Base-by-base conservation (phyloP, 2,888 invertebrate genomes). In the Caenorhabditis auriculariae region DNA sequence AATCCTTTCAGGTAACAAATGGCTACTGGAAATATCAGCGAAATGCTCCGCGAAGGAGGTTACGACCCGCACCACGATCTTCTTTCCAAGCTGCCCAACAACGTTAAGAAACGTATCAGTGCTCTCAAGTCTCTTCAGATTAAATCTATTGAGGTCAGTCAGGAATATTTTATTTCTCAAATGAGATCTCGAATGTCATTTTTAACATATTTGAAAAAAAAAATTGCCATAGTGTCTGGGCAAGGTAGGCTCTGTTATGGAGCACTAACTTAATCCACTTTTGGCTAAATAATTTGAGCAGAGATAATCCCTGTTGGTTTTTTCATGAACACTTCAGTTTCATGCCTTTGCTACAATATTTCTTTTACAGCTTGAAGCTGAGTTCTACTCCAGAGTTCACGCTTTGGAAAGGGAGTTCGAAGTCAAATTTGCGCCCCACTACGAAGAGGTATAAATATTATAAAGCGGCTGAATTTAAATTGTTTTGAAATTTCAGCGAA, bases 331-430 rank as follows among this genome's bases (percentile, higher is more conserved):
- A n/a, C n/a, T n/a, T n/a, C 29, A 54, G 61, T 57, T 61, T 61
- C 61, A 61, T 61, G 61, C 56, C 61, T 57, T 57, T 54, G 54
- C 53, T 26, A 7, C 17, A 37, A 19, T 47, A 54, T 2, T 19
- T 38, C 32, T 24, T 7, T 39, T 90, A 5, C 88, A 91, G 78
- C 87, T 93, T 54, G 94, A 95, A 83, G 89, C 91, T 0, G 88
- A 91, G 81, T 93, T 96, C 84, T 95, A 93, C 84, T 88, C 89
- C 78, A 92, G 93, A 80, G 90, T 98, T 38, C 94, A 95, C 82
- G 88, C 88, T 23, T 86, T 98, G 49, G 96, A 98, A 85, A 89
- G 90, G 85, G 90, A 90, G 83, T 94, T 91, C 83, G 89, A 90
- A 80, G 87, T 88, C 72, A 84, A 89, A 71, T 92, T 90, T 83